Percentiles rank a stretch among this genome's conserved stretches.
These are phyloP conservation scores for Aplysina aerophoba DNA, from an alignment of 37 sponge, comb jelly and placozoan species.

Conservation along the genomic window DNA sequence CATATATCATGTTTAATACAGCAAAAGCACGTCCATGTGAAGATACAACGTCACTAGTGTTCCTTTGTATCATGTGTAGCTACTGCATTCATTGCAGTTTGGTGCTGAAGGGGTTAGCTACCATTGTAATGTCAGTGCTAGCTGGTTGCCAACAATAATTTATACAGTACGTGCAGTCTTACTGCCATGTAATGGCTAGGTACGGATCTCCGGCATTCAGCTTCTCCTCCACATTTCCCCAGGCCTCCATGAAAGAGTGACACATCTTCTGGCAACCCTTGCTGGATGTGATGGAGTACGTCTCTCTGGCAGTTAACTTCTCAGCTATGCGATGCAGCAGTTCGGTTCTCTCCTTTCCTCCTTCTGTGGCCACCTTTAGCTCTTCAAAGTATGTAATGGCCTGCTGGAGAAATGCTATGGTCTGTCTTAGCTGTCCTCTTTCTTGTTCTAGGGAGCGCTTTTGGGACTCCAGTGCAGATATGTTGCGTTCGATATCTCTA, in stretches of 20 bases:
- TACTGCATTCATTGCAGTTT: too few species aligned
- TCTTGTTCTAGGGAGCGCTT: background rate
- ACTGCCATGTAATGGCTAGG: too few species aligned
- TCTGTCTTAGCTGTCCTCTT: conserved; percentile 6
- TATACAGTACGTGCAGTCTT: too few species aligned
- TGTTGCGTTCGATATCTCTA: background rate
- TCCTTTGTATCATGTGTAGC: too few species aligned
- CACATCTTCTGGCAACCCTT: background rate
- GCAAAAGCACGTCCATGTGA: too few species aligned
- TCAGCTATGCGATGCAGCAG: conserved; percentile 25
- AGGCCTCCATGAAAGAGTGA: conserved; percentile 39
- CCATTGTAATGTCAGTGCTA: too few species aligned
- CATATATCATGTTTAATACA: too few species aligned
- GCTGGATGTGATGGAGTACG: background rate
- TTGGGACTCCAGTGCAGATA: background rate
- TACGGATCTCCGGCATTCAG: background rate
- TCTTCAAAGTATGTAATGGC: conserved; percentile 9
- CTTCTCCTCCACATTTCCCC: conserved; percentile 20
- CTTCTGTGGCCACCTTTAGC: background rate
- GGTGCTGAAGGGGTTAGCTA: too few species aligned
- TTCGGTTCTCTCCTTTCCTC: conserved; percentile 7
- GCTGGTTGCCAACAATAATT: too few species aligned
- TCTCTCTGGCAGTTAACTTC: conserved; percentile 7
- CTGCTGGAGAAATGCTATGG: conserved; percentile 14
- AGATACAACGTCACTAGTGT: too few species aligned